Conservation (phyloP, 2,888 invertebrate species). For the Eutolmus rufibarbis region DNA sequence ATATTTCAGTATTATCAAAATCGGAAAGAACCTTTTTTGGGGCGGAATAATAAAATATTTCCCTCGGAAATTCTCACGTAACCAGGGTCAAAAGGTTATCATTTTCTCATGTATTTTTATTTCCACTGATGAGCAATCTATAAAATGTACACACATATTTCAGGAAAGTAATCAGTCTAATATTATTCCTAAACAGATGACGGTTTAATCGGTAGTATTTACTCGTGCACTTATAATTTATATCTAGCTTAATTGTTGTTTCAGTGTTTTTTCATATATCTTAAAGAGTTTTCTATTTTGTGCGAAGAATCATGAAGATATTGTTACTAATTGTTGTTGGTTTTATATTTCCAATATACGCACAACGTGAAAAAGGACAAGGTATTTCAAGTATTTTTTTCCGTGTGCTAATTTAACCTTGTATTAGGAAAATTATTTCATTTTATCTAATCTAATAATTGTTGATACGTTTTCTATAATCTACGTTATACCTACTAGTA, state of each 20-base stretch:
- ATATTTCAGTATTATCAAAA: background rate
- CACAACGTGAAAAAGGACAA: slow-evolving; percentile 11
- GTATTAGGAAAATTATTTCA: too few relatives aligned
- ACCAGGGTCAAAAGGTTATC: background rate
- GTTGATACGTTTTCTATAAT: too few relatives aligned
- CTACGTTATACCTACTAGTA: too few relatives aligned
- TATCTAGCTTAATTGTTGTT: background rate
- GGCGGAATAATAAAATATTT: background rate
- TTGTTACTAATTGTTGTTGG: background rate
- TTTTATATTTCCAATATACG: background rate
- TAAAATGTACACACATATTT: background rate
- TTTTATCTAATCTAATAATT: too few relatives aligned
- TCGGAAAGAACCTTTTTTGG: background rate
- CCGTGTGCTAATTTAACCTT: too few relatives aligned
- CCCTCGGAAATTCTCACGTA: background rate
- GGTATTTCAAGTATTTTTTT: background rate
- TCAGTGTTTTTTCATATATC: background rate
- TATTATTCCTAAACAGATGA: background rate
- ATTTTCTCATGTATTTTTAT: background rate
- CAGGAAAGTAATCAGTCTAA: background rate
- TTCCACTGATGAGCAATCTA: background rate
- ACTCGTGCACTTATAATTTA: background rate
- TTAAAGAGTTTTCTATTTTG: background rate
- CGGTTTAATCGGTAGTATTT: background rate
- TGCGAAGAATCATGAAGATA: background rate